Conservation (phyloP, 2,797 vertebrate species). For the Huso huso region DNA sequence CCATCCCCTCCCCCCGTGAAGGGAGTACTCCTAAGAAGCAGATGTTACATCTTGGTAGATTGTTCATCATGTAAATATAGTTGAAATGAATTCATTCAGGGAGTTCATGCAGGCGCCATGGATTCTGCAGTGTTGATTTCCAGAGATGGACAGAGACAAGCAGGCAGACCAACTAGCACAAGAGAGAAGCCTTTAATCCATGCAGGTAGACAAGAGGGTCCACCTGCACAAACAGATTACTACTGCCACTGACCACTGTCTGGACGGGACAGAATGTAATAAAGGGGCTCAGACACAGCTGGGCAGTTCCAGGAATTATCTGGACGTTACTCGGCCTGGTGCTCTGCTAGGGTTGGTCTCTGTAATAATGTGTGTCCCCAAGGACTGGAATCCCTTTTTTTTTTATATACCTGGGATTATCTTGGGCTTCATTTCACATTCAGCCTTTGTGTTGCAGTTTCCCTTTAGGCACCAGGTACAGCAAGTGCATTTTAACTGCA, state of each 20-base stretch:
- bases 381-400: slow-evolving; percentile 38
- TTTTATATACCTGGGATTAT: slow-evolving; percentile 50
- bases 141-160: no score
- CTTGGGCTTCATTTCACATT: slow-evolving; percentile 39
- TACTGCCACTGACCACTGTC: neutral
- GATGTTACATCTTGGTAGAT: no score
- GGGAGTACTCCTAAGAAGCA: no score
- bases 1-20: no score
- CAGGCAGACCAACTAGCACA: no score
- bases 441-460: slow-evolving; percentile 30
- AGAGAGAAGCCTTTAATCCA: no score
- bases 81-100: no score
- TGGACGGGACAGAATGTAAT: neutral
- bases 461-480: neutral
- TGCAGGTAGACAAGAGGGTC: neutral
- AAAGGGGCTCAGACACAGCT: neutral
- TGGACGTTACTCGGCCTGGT: slow-evolving; percentile 2
- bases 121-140: no score
- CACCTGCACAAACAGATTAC: slow-evolving; percentile 10
- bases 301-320: neutral
- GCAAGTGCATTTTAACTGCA: neutral
- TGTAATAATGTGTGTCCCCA: neutral
- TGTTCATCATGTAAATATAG: no score
- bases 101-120: no score
- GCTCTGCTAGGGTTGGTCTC: neutral